Percentiles rank a stretch among this genome's conserved stretches.
Evolutionary conservation across 2,113 vertebrate genomes (phyloP).

Genomic region (Micromys minutus): DNA sequence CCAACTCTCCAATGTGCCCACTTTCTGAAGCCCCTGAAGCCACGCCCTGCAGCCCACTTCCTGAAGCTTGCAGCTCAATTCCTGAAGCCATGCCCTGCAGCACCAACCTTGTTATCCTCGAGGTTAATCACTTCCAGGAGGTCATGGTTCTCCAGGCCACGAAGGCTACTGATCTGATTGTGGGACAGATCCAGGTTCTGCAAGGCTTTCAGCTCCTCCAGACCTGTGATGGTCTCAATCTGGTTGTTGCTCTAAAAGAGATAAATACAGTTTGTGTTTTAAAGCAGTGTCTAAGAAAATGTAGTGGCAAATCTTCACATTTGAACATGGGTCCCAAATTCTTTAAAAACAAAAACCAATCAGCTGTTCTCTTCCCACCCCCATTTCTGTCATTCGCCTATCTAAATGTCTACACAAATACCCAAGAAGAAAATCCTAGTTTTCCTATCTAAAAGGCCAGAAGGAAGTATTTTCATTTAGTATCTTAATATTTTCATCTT

Average conservation of each 20-base stretch:
- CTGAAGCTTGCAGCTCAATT: not conserved
- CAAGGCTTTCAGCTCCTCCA: slow-evolving; percentile 87
- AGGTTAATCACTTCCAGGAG: slow-evolving; percentile 89
- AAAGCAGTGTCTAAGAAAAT: not conserved
- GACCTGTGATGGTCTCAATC: slow-evolving; percentile 87
- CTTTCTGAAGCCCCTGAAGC: not conserved
- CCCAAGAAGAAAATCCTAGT: not conserved
- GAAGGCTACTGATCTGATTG: slow-evolving; percentile 90
- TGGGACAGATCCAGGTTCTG: slow-evolving; percentile 90
- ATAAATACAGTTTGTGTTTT: slow-evolving; percentile 41
- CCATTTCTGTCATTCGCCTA: not conserved
- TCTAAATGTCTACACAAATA: not conserved
- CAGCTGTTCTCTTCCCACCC: not conserved
- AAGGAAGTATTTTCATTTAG: not conserved
- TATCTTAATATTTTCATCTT: not conserved
- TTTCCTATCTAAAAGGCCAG: not conserved
- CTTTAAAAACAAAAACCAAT: not conserved
- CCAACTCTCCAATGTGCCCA: not conserved
- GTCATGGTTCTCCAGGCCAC: slow-evolving; percentile 89
- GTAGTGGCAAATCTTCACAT: not conserved
- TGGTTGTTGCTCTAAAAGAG: slow-evolving; percentile 90
- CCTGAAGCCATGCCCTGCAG: not conserved
- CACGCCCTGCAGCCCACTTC: too few species aligned
- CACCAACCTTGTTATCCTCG: slow-evolving; percentile 91
- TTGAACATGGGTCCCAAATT: not conserved